Conservation (phyloP, 2,797 vertebrate species). For the Poeciliopsis gracilis region DNA sequence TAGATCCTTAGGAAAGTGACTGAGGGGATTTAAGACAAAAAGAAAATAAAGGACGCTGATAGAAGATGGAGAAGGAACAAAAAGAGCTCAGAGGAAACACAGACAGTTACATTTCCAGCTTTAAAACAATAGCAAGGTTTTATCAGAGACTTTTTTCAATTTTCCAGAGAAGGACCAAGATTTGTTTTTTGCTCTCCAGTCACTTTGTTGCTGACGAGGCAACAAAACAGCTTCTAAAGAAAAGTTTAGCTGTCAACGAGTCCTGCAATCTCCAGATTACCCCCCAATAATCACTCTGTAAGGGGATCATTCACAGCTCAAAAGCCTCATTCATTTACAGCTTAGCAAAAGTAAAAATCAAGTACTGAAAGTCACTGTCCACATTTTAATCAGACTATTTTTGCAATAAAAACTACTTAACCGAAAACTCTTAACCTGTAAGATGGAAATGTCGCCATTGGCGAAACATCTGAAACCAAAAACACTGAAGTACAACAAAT, state of each 20-base stretch:
- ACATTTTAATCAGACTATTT: not conserved
- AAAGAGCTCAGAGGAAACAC: conserved; percentile 8
- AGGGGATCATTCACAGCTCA: not conserved
- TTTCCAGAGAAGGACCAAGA: not conserved
- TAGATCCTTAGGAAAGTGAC: conserved; percentile 32
- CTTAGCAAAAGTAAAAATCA: not conserved
- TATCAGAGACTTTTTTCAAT: not conserved
- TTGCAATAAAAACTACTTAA: not conserved
- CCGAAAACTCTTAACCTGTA: not conserved
- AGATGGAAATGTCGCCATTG: not conserved
- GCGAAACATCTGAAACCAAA: not conserved
- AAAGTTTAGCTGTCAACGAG: not conserved
- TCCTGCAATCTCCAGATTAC: not conserved
- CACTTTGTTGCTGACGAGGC: not conserved
- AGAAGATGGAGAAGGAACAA: conserved; percentile 8
- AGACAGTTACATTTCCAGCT: not conserved
- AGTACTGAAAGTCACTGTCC: not conserved
- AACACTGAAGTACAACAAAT: not conserved
- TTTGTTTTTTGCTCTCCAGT: not conserved
- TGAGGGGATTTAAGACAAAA: conserved; percentile 26
- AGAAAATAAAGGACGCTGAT: conserved; percentile 23
- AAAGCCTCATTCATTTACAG: not conserved
- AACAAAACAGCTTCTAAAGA: too few relatives aligned
- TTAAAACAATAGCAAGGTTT: conserved; percentile 6
- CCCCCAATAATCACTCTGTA: not conserved